Evolutionary conservation across 2,113 vertebrate genomes (phyloP), one percentile per base, ranked within the genome.

Genomic region (Pavo muticus): DNA sequence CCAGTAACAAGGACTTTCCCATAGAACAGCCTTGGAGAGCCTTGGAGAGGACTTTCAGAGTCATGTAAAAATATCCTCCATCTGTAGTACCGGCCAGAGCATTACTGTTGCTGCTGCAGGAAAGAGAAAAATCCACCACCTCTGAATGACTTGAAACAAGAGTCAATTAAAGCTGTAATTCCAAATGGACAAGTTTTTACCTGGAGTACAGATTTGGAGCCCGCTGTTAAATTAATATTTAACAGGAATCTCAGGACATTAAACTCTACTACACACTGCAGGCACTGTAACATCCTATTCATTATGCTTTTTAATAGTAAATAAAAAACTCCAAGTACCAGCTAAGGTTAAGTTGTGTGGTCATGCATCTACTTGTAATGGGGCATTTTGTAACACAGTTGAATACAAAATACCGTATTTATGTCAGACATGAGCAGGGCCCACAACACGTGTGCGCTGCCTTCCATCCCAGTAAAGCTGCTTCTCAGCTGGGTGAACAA

Each of bases 171-270:
- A 91, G 48, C 24, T 14, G 23, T 13, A 39, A 39, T 15, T n/a
- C 64, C 73, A 84, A 91, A 87, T 0, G 1, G 37, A 35, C 37
- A 63, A 39, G 25, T 59, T 80, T 72, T 67, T 70, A 74, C 75
- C 76, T 39, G 42, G 27, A 80, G 60, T 24, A 14, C 20, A 45
- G 40, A 68, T 59, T 64, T 32, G 85, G 37, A 93, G 70, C 32
- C 32, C 64, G 48, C 27, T 79, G 60, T 17, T 10, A 79, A 89
- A 91, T 77, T 40, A 74, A 71, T 77, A 86, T 84, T 90, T 78
- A 68, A 68, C 35, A 88, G n/a, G 32, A 86, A 80, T 48, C 48
- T 67, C n/a, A 54, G 30, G 32, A 61, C 24, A 59, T 85, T 27
- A 47, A 83, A 65, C 17, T 2, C n/a, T 47, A 47, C 35, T 77